Evolutionary conservation across 2,888 invertebrate genomes (phyloP), one percentile per base, ranked within the genome.

Genomic region (Hypomecis punctinalis): DNA sequence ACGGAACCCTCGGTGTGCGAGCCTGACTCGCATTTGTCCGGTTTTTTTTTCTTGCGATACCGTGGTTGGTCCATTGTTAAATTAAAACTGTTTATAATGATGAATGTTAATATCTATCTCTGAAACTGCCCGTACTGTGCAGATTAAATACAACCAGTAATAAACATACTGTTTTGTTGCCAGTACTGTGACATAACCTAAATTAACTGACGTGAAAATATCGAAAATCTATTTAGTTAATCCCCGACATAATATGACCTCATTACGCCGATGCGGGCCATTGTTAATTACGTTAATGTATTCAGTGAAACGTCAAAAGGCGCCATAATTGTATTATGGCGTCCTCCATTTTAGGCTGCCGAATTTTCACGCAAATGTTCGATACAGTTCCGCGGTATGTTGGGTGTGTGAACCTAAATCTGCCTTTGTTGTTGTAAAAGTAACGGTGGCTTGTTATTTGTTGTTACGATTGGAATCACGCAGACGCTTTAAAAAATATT

Each of bases 231-330:
- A 36, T 39, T 23, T 47, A 57, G 51, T 52, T 46, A 55, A 46
- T 37, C 55, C 49, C 11, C 49, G 9, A 11, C 43, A 52, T 53
- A 56, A 58, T 52, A 23, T 42, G 49, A 33, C 52, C 61, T 57
- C 59, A 51, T 65, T 63, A 52, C 33, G 5, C 35, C n/a, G 10
- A 52, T 54, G 54, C 58, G 49, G 61, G 62, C 39, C 55, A 61
- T 67, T 66, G 61, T 67, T 55, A 61, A 56, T 57, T 49, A 58
- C 13, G 23, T 47, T 58, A 71, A 69, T 69, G 66, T 64, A 68
- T 73, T 68, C 68, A 57, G 67, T 53, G 67, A 69, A 65, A 64
- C 61, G 51, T 46, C 63, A 49, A 59, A 59, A 23, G 54, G 47
- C 43, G 9, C 51, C 36, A 37, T 58, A 53, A 66, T 66, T 61